Evolutionary conservation across 2,113 vertebrate species (phyloP).

Genomic region (Quiscalus mexicanus): DNA sequence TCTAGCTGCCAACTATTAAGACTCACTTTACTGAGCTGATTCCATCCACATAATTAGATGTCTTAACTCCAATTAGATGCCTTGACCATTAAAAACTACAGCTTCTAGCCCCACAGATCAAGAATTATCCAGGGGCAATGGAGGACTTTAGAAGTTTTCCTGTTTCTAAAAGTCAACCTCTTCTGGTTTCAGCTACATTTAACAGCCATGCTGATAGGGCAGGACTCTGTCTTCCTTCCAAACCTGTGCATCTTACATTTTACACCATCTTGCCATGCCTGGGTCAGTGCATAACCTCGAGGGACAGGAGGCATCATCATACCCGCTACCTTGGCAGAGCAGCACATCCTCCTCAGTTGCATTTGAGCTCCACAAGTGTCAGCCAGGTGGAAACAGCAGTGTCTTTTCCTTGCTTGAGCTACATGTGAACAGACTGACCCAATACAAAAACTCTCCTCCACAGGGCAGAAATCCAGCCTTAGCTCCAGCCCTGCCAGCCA

Average conservation of each 20-base stretch:
- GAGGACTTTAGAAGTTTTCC: background rate
- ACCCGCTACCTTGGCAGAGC: background rate
- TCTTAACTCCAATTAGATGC: background rate
- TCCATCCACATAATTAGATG: background rate
- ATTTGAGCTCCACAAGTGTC: background rate
- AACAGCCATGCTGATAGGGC: background rate
- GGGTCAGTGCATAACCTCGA: rapidly evolving
- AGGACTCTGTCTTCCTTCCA: background rate
- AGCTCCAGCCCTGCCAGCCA: background rate
- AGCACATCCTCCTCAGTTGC: background rate
- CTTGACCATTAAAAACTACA: background rate
- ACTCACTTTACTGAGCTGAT: background rate
- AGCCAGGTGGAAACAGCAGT: background rate
- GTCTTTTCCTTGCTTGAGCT: background rate
- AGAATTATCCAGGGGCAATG: background rate
- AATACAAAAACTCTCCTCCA: background rate
- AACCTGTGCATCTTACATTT: background rate
- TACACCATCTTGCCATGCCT: background rate
- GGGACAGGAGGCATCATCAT: background rate
- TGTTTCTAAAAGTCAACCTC: background rate
- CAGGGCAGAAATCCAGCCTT: background rate
- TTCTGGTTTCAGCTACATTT: background rate
- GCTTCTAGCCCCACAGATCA: background rate
- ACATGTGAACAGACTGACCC: rapidly evolving
- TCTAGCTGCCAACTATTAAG: background rate